Evolutionary conservation across 2,113 vertebrate genomes (phyloP).

Genomic region (Phaetusa simplex): DNA sequence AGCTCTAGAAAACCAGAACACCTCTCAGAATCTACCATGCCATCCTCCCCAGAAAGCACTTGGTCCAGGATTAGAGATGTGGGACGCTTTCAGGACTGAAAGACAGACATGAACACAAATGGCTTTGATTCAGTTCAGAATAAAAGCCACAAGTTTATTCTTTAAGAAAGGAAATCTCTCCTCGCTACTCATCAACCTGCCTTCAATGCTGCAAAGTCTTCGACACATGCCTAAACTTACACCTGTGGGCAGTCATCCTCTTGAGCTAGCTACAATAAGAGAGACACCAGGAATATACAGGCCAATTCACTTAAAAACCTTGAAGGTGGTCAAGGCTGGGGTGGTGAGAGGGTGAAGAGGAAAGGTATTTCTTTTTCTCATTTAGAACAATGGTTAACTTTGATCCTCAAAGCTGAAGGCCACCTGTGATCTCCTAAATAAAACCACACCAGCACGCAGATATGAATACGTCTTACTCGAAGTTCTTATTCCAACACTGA

Average conservation of each 20-base stretch:
- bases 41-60: neutral
- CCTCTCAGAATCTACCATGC: neutral
- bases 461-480: neutral
- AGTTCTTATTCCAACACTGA: neutral
- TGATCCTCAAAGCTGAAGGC: neutral
- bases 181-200: neutral
- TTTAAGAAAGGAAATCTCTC: neutral
- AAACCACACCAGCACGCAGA: neutral
- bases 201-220: neutral
- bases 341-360: neutral
- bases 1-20: neutral
- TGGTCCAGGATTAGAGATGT: neutral
- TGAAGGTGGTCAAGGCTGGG: neutral
- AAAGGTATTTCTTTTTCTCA: neutral
- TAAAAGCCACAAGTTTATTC: neutral
- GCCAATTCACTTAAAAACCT: neutral
- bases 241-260: fast-evolving
- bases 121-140: neutral
- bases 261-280: neutral
- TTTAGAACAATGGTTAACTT: neutral
- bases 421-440: neutral
- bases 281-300: neutral
- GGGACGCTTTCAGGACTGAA: neutral
- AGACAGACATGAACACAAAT: neutral
- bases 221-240: neutral